Base-by-base conservation (phyloP, 2,113 vertebrate genomes). In the Neolamprologus caudopunctatus region DNA sequence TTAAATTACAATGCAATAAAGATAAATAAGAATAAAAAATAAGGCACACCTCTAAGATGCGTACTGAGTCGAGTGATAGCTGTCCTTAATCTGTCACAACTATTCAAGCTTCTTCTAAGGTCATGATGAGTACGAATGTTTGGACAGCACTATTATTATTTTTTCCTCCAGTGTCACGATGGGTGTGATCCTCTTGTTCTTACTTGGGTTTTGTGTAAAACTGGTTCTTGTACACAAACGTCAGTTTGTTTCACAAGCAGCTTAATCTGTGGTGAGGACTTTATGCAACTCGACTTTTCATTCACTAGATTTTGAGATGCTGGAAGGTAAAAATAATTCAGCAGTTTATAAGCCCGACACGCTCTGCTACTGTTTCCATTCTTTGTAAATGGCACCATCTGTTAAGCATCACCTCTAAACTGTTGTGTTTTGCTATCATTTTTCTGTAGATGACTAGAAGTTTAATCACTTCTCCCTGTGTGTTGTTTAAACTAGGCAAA, bases 241-340 rank as follows among this genome's bases (percentile, higher is more conserved):
- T 42, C 55, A 35, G 57, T 82, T 82, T 81, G n/a, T 82, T 47
- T 75, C 53, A 51, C 24, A 81, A 50, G 54, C 37, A 19, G 61
- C 16, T 47, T 9, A 21, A 8, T 61, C 28, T 19, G 24, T 45
- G 5, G 19, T 9, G 21, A 40, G 10, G 50, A 45, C 17, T 75
- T 55, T 1, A 31, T 8, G 24, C 71, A 75, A 5, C 16, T 28
- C 2, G 71, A 31, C 42, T 50, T 75, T 47, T 75, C 4, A 31
- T 28, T 2, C 24, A 11, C 68, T 75, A 47, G 40, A 28, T 75
- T 75, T 75, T 75, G 68, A 42, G 14, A 75, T 24, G 8, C 42
- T 45, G 68, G 37, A 26, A 73, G 24, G 9, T 2, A 75, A 75
- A 75, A 17, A 28, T 2, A 11, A 73, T 26, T 17, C 14, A 28